Evolutionary conservation across 2,113 vertebrate species (phyloP).

Genomic region (Conger conger): DNA sequence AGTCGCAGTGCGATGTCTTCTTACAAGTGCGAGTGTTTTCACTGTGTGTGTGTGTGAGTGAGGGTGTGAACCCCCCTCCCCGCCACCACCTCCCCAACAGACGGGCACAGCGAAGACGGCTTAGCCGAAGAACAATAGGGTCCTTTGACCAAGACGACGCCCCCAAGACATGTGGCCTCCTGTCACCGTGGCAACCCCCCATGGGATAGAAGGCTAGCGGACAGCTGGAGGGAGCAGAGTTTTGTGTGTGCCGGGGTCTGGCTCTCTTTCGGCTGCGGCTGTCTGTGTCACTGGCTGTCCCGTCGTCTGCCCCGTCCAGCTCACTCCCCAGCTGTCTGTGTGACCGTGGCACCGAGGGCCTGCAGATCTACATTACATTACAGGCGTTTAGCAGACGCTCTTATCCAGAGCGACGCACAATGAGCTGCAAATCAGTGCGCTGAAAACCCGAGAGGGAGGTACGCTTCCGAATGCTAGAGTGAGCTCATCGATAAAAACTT

Average conservation of each 20-base stretch:
- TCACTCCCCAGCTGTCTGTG: constrained; percentile 47
- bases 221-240: constrained; percentile 70
- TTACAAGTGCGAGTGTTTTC: constrained; percentile 18
- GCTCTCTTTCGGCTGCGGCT: constrained; percentile 63
- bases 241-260: constrained; percentile 52
- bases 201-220: constrained; percentile 65
- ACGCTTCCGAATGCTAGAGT: no score
- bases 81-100: constrained; percentile 60
- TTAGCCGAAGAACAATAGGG: constrained; percentile 76
- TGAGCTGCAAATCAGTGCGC: no score
- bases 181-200: constrained; percentile 79
- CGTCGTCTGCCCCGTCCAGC: constrained; percentile 39
- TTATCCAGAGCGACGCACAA: no score
- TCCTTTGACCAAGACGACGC: constrained; percentile 75
- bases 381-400: no score
- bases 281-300: not conserved
- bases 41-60: constrained; percentile 23
- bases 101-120: constrained; percentile 69
- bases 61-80: constrained; percentile 55
- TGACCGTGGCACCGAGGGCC: not conserved
- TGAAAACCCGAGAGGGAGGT: no score
- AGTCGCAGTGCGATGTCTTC: not conserved
- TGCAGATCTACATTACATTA: no score
- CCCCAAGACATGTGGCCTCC: constrained; percentile 81
- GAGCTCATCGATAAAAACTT: no score